phyloP scores from a whole-genome alignment of 2,888 invertebrate species.

The Nematopogon swammerdamellus region DNA sequence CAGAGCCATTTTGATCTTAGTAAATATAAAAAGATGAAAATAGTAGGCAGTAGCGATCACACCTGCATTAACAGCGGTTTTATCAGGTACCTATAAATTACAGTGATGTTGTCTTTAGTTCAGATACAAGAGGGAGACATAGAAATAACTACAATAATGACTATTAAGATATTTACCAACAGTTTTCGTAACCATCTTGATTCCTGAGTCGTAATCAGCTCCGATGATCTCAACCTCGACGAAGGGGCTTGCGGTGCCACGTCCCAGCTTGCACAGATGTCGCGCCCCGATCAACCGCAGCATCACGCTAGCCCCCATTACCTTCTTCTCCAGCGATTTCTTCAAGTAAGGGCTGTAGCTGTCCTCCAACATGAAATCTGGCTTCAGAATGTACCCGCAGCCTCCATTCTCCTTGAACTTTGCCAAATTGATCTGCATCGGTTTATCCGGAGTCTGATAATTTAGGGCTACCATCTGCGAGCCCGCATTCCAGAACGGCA shows the following conservation, averaged over 20 bases:
- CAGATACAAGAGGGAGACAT: background rate
- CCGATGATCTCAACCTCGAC: conserved; percentile 91
- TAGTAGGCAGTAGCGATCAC: too few species aligned
- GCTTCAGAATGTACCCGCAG: conserved; percentile 91
- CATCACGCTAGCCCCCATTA: conserved; percentile 54
- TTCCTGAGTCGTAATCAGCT: conserved; percentile 80
- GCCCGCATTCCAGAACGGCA: conserved; percentile 93
- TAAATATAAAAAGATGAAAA: too few species aligned
- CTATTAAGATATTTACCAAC: conserved; percentile 70
- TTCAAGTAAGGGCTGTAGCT: conserved; percentile 77
- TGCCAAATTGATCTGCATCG: conserved; percentile 95
- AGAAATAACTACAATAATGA: background rate
- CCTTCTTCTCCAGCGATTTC: conserved; percentile 41
- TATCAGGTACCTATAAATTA: too few species aligned
- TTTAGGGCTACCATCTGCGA: conserved; percentile 98
- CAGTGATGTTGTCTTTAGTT: background rate
- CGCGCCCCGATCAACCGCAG: conserved; percentile 85
- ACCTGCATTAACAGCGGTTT: too few species aligned
- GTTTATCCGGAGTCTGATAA: conserved; percentile 93
- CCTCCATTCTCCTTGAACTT: conserved; percentile 90
- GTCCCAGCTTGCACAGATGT: conserved; percentile 78
- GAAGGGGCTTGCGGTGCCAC: conserved; percentile 85
- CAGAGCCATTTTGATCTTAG: too few species aligned
- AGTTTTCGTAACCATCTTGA: conserved; percentile 81
- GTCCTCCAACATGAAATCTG: conserved; percentile 81